Evolutionary conservation across 2,888 invertebrate species (phyloP).

Genomic region (Diploptera punctata): DNA sequence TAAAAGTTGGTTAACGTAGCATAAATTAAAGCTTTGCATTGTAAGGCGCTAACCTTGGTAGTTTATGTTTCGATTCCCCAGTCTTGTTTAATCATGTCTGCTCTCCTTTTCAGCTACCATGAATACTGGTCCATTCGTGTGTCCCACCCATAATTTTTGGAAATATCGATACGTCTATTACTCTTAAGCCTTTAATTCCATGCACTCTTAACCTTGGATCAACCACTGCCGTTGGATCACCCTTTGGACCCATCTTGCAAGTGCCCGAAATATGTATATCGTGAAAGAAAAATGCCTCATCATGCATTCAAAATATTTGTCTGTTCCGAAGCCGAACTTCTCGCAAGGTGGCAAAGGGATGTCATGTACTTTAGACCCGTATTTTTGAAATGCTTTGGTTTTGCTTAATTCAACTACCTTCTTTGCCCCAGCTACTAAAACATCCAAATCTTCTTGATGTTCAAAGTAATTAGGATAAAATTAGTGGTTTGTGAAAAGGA

Average conservation of each 20-base stretch:
- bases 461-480: slow-evolving; percentile 83
- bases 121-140: slow-evolving; percentile 77
- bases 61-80: too few relatives aligned
- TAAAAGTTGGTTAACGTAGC: too few relatives aligned
- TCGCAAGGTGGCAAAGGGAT: slow-evolving; percentile 64
- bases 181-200: slow-evolving; percentile 71
- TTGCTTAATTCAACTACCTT: slow-evolving; percentile 58
- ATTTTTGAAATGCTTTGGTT: slow-evolving; percentile 61
- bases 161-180: slow-evolving; percentile 82
- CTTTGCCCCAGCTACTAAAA: slow-evolving; percentile 60
- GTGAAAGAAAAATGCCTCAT: slow-evolving; percentile 71
- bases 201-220: slow-evolving; percentile 67
- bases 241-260: slow-evolving; percentile 68
- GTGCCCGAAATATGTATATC: slow-evolving; percentile 71
- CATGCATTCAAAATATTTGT: slow-evolving; percentile 73
- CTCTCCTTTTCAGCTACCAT: slow-evolving; percentile 85
- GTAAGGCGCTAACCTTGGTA: too few relatives aligned
- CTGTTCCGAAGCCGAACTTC: slow-evolving; percentile 64
- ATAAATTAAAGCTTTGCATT: too few relatives aligned
- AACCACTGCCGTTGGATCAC: slow-evolving; percentile 68
- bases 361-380: slow-evolving; percentile 62
- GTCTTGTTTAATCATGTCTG: slow-evolving; percentile 71
- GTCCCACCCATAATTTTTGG: slow-evolving; percentile 77
- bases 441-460: slow-evolving; percentile 57
- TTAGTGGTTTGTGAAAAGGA: slow-evolving; percentile 73